Evolutionary conservation across 2,113 vertebrate species (phyloP).

Genomic region (Bufo bufo): DNA sequence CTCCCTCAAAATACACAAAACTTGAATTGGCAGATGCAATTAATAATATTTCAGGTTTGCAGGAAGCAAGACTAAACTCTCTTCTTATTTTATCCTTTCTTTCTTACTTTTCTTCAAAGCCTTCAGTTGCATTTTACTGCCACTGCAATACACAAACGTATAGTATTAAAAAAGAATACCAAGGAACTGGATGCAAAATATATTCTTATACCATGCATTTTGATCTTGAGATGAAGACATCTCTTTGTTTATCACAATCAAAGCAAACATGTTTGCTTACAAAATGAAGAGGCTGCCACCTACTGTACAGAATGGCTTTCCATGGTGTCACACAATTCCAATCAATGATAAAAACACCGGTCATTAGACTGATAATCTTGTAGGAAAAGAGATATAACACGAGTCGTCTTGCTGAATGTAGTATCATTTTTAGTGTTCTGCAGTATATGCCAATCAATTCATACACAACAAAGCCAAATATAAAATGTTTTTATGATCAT

Average conservation of each 20-base stretch:
- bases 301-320: slow-evolving; percentile 47
- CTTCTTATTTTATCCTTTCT: neutral
- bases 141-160: neutral
- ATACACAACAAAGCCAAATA: neutral
- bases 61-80: neutral
- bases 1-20: neutral
- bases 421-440: neutral
- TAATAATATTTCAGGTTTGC: neutral
- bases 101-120: neutral
- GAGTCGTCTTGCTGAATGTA: neutral
- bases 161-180: too few species aligned
- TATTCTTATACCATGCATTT: neutral
- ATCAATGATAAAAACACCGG: neutral
- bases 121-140: neutral
- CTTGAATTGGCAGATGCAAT: neutral
- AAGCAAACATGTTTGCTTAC: neutral
- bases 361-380: neutral
- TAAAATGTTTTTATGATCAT: neutral
- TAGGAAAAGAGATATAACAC: neutral
- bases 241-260: slow-evolving; percentile 29
- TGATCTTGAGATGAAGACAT: neutral
- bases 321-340: neutral
- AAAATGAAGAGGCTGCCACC: slow-evolving; percentile 52
- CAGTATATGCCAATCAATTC: neutral
- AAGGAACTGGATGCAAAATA: neutral